phyloP scores from a whole-genome alignment of 2,113 vertebrate genomes.

The Tringa solitaria region DNA sequence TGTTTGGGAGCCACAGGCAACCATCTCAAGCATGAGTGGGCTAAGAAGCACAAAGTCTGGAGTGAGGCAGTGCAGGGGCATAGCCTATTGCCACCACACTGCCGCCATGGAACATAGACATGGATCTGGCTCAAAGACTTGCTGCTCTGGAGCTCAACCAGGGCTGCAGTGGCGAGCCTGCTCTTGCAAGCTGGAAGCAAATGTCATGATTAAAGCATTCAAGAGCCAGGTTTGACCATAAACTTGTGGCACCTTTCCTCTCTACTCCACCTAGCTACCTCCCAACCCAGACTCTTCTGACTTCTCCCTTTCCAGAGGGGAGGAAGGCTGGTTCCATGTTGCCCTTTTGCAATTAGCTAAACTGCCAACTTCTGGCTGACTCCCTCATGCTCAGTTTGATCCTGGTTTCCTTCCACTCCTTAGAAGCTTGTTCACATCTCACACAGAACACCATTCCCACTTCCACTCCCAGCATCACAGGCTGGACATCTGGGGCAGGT shows the following conservation, averaged over 20 bases:
- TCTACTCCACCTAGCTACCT: background rate
- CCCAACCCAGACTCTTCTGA: background rate
- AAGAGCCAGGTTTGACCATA: background rate
- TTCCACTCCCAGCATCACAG: background rate
- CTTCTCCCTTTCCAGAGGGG: background rate
- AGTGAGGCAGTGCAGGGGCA: accelerated
- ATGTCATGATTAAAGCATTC: background rate
- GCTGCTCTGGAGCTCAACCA: background rate
- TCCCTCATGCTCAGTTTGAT: background rate
- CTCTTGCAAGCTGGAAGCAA: background rate
- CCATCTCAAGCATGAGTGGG: background rate
- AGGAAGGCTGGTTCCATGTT: background rate
- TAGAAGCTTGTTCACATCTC: background rate
- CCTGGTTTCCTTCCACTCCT: background rate
- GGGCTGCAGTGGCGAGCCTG: too few relatives aligned
- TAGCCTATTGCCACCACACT: accelerated
- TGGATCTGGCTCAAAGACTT: background rate
- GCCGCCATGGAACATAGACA: accelerated
- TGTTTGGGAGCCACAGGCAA: background rate
- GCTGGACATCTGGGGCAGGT: background rate
- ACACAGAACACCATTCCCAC: background rate
- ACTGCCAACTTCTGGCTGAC: background rate
- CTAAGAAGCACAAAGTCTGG: background rate
- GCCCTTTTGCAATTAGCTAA: background rate
- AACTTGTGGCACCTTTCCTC: background rate